Evolutionary conservation across 2,888 invertebrate genomes (phyloP), one percentile per base, ranked within the genome.

Genomic region (Elysia crispata): DNA sequence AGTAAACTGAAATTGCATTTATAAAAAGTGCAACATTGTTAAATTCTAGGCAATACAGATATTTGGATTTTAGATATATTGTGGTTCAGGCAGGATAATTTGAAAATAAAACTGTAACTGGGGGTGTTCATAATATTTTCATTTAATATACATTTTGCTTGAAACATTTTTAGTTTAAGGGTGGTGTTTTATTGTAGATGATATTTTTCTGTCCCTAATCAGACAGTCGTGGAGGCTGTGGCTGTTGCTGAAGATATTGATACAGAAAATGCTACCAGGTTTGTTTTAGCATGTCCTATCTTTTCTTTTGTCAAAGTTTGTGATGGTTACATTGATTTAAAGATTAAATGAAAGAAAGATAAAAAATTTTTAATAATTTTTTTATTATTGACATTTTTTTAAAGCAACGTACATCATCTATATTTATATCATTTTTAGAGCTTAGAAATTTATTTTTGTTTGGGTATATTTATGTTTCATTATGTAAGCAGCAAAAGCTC

Each of bases 211-310:
- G 82, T 81, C 62, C 77, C 60, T 94, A 86, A 86, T 20, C 88
- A 93, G 92, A 92, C 92, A 82, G 93, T 97, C 67, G 96, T 97
- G 87, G 97, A 97, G 93, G 94, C 94, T 79, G 92, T 95, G 62
- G 94, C 95, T 15, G 94, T 92, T 3, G 93, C 93, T 81, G 94
- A 93, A 80, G 89, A 92, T 83, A 92, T 93, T 60, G 91, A 91
- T 72, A 85, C 86, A 66, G 92, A 92, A 75, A 41, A 41, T 57
- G 76, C 76, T 13, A 76, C 79, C 20, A 81, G 81, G 81, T 81
- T 66, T 33, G 64, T 25, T 66, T 33, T 49, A 0, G 28, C 18
- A 11, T 41, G 70, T 23, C 13, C 41, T 41, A 41, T 20, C 66
- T 20, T 15, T 23, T 66, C 66, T 20, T 18, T 25, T n/a, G 23